Evolutionary conservation across 2,797 vertebrate species (phyloP).

Genomic region (Rhinogobio ventralis): DNA sequence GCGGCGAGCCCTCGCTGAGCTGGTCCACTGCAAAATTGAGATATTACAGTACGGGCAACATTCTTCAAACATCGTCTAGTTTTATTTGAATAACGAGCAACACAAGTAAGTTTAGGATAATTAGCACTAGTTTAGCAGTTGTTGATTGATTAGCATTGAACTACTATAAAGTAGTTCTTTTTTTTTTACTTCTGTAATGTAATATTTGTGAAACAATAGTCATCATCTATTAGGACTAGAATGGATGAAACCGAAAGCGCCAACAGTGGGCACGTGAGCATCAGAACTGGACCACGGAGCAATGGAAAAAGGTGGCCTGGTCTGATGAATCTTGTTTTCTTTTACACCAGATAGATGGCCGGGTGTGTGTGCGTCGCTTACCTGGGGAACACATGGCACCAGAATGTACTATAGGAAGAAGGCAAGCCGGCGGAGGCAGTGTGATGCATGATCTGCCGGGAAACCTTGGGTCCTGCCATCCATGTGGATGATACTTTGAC

Average conservation of each 20-base stretch:
- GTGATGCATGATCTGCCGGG: too few relatives aligned
- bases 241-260: background rate
- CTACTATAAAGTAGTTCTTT: background rate
- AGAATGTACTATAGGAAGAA: too few relatives aligned
- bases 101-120: background rate
- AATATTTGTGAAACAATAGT: background rate
- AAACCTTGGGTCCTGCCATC: too few relatives aligned
- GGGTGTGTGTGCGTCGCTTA: too few relatives aligned
- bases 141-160: background rate
- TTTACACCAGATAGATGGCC: too few relatives aligned
- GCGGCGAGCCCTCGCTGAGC: conserved; percentile 10
- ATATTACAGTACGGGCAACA: background rate
- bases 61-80: background rate
- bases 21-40: background rate
- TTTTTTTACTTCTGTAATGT: background rate
- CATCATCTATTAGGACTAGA: background rate
- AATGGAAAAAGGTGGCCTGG: too few relatives aligned
- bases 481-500: too few relatives aligned
- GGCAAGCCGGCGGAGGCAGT: too few relatives aligned
- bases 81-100: background rate
- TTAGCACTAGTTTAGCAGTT: background rate
- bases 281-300: too few relatives aligned
- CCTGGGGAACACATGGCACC: too few relatives aligned
- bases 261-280: too few relatives aligned
- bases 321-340: too few relatives aligned